A percentile compares a stretch with the other conserved stretches of the same genome.
Conservation (phyloP, 2,888 invertebrate genomes). For the Bedellia somnulentella region DNA sequence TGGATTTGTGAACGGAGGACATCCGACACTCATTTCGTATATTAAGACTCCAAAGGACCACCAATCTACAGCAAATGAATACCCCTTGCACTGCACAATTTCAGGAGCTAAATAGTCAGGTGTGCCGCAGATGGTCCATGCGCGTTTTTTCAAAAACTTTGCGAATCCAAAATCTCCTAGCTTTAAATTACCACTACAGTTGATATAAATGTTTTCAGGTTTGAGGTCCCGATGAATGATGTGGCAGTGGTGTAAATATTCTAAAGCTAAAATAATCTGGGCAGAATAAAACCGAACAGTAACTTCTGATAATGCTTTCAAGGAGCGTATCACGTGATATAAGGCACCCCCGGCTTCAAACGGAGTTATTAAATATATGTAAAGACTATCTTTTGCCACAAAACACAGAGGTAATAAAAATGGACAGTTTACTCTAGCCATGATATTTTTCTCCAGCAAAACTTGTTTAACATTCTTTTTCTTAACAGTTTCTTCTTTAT, state of each 20-base stretch:
- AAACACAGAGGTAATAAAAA: conserved; percentile 79
- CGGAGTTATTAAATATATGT: conserved; percentile 78
- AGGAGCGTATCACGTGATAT: conserved; percentile 68
- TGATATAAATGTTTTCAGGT: conserved; percentile 85
- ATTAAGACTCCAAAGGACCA: conserved; percentile 89
- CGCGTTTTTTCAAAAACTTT: conserved; percentile 72
- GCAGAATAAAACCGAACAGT: conserved; percentile 84
- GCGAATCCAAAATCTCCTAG: conserved; percentile 93
- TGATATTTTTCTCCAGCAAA: conserved; percentile 80
- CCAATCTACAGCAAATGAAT: conserved; percentile 91
- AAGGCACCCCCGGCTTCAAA: conserved; percentile 84
- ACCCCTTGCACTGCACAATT: conserved; percentile 85
- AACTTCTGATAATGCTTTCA: conserved; percentile 66
- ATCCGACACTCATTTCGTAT: conserved; percentile 86
- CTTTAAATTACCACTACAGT: conserved; percentile 72
- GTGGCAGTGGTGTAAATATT: conserved; percentile 85
- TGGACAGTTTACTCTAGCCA: conserved; percentile 80
- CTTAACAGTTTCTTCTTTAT: conserved; percentile 79
- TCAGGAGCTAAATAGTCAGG: conserved; percentile 96
- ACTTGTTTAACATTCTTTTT: conserved; percentile 82
- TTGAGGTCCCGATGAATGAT: conserved; percentile 88
- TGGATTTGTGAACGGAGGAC: conserved; percentile 86
- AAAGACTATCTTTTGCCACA: conserved; percentile 81
- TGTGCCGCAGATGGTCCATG: conserved; percentile 93
- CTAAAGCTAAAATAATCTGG: conserved; percentile 84